These are phyloP conservation scores for Crematogaster levior DNA, from an alignment of 2,888 invertebrate species.

Conservation along the genomic window DNA sequence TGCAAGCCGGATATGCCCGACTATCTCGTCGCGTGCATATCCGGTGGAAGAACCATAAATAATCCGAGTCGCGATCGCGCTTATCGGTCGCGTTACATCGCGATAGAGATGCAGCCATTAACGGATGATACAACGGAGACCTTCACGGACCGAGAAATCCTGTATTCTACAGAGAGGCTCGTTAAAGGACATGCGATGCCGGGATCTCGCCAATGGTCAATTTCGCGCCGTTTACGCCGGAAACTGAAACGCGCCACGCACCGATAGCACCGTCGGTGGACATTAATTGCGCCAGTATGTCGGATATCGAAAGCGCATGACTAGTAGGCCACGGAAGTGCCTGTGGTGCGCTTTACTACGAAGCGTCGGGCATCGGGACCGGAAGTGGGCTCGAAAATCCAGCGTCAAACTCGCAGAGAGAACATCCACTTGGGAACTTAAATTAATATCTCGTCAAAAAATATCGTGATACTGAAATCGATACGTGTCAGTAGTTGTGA, in stretches of 20 bases:
- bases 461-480: too few species aligned
- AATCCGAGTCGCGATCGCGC: not conserved
- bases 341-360: slow-evolving; percentile 26
- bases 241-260: slow-evolving; percentile 69
- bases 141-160: slow-evolving; percentile 41
- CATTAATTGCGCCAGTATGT: slow-evolving; percentile 80
- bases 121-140: slow-evolving; percentile 21
- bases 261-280: slow-evolving; percentile 80
- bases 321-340: slow-evolving; percentile 66
- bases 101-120: slow-evolving; percentile 15
- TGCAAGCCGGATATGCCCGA: not conserved
- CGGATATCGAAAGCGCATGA: slow-evolving; percentile 75
- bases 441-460: slow-evolving; percentile 8
- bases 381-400: slow-evolving; percentile 7
- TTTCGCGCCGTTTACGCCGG: slow-evolving; percentile 73
- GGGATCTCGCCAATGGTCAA: slow-evolving; percentile 71
- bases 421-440: not conserved
- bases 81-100: slow-evolving; percentile 21
- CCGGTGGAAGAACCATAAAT: slow-evolving; percentile 43
- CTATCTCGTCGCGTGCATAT: slow-evolving; percentile 12
- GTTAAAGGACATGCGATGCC: slow-evolving; percentile 36
- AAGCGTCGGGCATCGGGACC: slow-evolving; percentile 2
- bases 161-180: slow-evolving; percentile 3
- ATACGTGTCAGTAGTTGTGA: too few species aligned
- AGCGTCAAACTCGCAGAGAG: not conserved